Percentiles rank a stretch among this genome's conserved stretches.
Evolutionary conservation across 2,888 invertebrate species (phyloP).

Genomic region (Drosophila flavopinicola): DNA sequence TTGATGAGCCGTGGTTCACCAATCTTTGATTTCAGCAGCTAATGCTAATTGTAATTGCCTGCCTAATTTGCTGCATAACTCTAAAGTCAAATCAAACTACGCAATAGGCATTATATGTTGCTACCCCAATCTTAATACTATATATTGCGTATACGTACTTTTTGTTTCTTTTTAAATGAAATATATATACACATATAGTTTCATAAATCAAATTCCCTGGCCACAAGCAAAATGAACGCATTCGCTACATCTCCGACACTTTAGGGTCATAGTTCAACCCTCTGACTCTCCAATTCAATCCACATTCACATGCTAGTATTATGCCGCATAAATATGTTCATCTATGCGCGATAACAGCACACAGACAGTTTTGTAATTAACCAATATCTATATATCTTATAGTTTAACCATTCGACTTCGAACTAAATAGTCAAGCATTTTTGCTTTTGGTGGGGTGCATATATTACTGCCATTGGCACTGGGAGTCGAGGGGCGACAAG

Average conservation of each 20-base stretch:
- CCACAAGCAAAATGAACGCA: background rate
- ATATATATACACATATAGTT: too few relatives aligned
- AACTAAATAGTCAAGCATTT: slow-evolving; percentile 15
- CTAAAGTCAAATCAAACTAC: background rate
- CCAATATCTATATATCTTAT: slow-evolving; percentile 57
- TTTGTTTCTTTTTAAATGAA: too few relatives aligned
- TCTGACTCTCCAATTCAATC: background rate
- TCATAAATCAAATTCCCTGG: background rate
- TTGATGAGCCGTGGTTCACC: slow-evolving; percentile 12
- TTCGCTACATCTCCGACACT: slow-evolving; percentile 1
- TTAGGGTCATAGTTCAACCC: slow-evolving; percentile 14
- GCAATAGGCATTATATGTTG: too few relatives aligned
- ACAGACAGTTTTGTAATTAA: slow-evolving; percentile 64
- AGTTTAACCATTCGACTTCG: slow-evolving; percentile 49
- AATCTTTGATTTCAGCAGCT: slow-evolving; percentile 3
- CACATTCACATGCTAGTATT: background rate
- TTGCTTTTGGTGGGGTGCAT: slow-evolving; percentile 50
- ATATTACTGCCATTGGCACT: slow-evolving; percentile 58
- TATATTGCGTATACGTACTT: too few relatives aligned
- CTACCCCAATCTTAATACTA: too few relatives aligned
- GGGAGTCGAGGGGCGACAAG: slow-evolving; percentile 14
- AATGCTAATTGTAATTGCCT: slow-evolving; percentile 7
- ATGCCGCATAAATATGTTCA: slow-evolving; percentile 39
- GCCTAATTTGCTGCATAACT: background rate
- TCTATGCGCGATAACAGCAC: slow-evolving; percentile 44